These are phyloP conservation scores for Spinus olivaceus DNA, from an alignment of 2,797 vertebrate species.

Conservation along the genomic window DNA sequence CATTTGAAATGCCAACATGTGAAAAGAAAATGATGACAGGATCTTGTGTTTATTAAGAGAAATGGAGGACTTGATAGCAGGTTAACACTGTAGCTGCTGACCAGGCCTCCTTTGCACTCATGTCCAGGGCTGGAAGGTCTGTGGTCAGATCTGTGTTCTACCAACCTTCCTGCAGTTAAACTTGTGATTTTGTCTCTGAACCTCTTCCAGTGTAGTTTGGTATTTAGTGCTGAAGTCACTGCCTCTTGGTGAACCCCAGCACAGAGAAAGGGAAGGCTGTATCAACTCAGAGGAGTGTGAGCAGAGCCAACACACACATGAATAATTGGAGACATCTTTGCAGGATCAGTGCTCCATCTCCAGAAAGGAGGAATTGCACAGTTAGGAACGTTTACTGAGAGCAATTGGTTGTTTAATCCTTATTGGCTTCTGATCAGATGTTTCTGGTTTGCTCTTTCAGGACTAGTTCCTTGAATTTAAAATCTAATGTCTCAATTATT, in stretches of 20 bases:
- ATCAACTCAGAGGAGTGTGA: not conserved
- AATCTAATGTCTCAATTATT: not conserved
- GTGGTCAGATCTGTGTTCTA: not conserved
- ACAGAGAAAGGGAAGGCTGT: not conserved
- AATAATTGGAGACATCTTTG: not conserved
- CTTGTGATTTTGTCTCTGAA: not conserved
- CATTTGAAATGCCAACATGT: constrained; percentile 70
- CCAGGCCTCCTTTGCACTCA: not conserved
- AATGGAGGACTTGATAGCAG: not conserved
- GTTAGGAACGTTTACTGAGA: not conserved
- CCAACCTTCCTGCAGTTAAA: not conserved
- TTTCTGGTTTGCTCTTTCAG: not conserved
- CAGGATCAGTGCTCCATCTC: not conserved
- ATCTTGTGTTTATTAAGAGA: not conserved
- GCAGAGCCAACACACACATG: not conserved
- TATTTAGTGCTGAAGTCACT: not conserved
- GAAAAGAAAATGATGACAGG: not conserved
- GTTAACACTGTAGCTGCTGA: not conserved
- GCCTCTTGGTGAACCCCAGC: not conserved
- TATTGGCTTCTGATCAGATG: not conserved
- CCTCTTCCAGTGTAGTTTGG: not conserved
- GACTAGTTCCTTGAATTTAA: not conserved
- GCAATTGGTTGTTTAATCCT: not conserved
- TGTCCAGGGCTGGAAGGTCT: not conserved
- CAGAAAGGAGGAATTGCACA: not conserved